phyloP scores from a whole-genome alignment of 2,113 vertebrate genomes.

The Bubo scandiacus region DNA sequence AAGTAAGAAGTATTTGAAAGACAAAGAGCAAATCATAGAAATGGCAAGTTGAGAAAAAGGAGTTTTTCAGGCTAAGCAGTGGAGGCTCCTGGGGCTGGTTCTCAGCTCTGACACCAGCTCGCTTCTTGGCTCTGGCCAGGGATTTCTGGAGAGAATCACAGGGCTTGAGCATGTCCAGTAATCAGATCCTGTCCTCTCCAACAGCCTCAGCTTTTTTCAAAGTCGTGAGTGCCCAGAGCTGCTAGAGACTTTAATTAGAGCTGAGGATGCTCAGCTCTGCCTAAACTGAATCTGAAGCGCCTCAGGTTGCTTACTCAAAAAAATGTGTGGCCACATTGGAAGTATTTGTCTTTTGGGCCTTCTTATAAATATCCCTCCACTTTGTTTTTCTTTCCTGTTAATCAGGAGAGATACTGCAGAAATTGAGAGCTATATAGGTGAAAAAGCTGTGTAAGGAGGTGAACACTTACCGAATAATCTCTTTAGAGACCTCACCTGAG shows the following conservation, averaged over 20 bases:
- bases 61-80: rapidly evolving
- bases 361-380: background rate
- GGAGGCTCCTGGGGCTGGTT: background rate
- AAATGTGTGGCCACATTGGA: background rate
- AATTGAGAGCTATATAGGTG: background rate
- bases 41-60: background rate
- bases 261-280: background rate
- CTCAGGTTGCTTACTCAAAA: background rate
- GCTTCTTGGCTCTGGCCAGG: background rate
- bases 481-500: background rate
- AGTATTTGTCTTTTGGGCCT: background rate
- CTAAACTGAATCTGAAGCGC: background rate
- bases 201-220: background rate
- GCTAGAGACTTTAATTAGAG: background rate
- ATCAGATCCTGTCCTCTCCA: background rate
- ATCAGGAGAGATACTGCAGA: background rate
- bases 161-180: background rate
- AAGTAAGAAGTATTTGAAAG: conserved; percentile 45
- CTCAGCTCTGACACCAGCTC: background rate
- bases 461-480: background rate
- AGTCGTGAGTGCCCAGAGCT: background rate
- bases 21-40: conserved; percentile 35
- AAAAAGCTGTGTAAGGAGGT: background rate
- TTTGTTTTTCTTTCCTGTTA: background rate
- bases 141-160: background rate